Conservation (phyloP, 2,888 invertebrate species). For the Dynastes grantii region DNA sequence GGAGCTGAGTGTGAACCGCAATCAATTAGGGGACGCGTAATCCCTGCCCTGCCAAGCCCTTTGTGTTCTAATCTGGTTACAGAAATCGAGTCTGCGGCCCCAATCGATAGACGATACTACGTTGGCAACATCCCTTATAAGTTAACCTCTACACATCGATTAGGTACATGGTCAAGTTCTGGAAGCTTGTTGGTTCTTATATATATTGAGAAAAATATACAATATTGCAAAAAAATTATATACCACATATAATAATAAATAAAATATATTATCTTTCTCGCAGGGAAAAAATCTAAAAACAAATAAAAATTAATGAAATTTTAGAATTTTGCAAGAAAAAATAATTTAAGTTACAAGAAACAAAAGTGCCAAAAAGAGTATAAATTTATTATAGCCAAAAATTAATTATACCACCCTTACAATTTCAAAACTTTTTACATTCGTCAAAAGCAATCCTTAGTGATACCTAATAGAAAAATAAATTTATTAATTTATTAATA, state of each 20-base stretch:
- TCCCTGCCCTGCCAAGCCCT: conserved; percentile 60
- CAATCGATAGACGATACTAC: conserved; percentile 50
- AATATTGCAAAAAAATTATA: neutral
- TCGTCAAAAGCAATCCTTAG: too few relatives aligned
- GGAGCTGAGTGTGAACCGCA: conserved; percentile 60
- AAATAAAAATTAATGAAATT: too few relatives aligned
- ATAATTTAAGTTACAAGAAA: too few relatives aligned
- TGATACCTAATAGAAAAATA: too few relatives aligned
- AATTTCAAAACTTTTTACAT: too few relatives aligned
- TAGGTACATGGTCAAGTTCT: conserved; percentile 43
- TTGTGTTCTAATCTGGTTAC: conserved; percentile 68
- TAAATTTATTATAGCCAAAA: too few relatives aligned
- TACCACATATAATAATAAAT: neutral
- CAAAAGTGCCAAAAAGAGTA: too few relatives aligned
- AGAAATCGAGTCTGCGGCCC: conserved; percentile 63
- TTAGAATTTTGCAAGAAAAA: too few relatives aligned
- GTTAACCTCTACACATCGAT: conserved; percentile 46
- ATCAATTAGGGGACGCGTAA: conserved; percentile 60
- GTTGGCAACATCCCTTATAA: conserved; percentile 47
- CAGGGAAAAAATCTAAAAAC: too few relatives aligned
- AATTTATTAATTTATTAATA: too few relatives aligned
- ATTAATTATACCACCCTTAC: too few relatives aligned
- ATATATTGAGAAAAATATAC: neutral
- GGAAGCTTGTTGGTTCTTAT: neutral
- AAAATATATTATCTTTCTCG: too few relatives aligned